Conservation (phyloP, 2,888 invertebrate species). For the Molanna angustata region DNA sequence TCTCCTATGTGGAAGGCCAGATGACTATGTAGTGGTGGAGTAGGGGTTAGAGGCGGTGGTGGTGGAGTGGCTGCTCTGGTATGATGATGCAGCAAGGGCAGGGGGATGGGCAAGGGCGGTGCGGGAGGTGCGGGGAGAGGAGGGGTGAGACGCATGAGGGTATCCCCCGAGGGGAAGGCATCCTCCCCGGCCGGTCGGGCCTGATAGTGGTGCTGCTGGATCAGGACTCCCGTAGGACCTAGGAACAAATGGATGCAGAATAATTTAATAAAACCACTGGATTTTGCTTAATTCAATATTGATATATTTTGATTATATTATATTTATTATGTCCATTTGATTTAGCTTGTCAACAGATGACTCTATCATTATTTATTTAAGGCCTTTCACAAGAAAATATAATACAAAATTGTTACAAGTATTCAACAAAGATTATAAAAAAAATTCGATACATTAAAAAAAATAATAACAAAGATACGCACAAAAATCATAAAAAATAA, state of each 20-base stretch:
- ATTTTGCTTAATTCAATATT: too few species aligned
- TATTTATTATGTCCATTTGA: too few species aligned
- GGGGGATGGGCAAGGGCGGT: not conserved
- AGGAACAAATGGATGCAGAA: slow-evolving; percentile 6
- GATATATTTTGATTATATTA: too few species aligned
- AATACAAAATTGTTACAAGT: too few species aligned
- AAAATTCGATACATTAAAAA: too few species aligned
- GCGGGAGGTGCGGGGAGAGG: not conserved
- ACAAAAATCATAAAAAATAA: too few species aligned
- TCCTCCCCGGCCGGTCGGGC: slow-evolving; percentile 67
- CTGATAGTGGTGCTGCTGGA: slow-evolving; percentile 92
- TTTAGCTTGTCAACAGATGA: too few species aligned
- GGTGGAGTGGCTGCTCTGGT: slow-evolving; percentile 13
- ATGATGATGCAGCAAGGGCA: not conserved
- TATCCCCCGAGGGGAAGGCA: slow-evolving; percentile 39
- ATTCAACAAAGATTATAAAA: too few species aligned
- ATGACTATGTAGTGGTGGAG: slow-evolving; percentile 20
- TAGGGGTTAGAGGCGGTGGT: slow-evolving; percentile 16
- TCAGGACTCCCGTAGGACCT: slow-evolving; percentile 86
- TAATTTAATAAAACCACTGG: slow-evolving; percentile 8
- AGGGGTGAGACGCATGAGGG: slow-evolving; percentile 34
- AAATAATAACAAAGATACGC: too few species aligned
- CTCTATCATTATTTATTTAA: too few species aligned
- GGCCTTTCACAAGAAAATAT: too few species aligned
- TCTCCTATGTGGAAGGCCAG: slow-evolving; percentile 15